Evolutionary conservation across 1,140 invertebrate species (phyloP), one percentile per base, ranked within the genome.

Genomic region (Oreohelix idahoensis): DNA sequence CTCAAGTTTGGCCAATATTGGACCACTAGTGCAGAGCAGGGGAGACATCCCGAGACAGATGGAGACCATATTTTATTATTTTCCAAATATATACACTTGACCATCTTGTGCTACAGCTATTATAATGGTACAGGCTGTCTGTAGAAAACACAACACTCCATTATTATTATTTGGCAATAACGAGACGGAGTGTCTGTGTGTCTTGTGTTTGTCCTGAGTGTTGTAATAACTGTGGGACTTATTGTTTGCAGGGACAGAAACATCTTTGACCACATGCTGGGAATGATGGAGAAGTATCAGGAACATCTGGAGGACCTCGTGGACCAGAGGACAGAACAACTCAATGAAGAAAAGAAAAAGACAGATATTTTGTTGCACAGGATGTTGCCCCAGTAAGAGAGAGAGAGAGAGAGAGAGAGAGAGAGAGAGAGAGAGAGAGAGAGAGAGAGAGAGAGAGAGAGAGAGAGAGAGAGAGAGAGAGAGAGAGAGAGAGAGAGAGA

Each of bases 181-280:
- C 45, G 8, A 17, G 8, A 49, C 17, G 8, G 45, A 49, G 10
- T 11, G 10, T 17, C 17, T 17, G 10, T 17, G 17, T 49, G 8
- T 49, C 17, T 17, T 49, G 45, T 49, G 17, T 49, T 49, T 17
- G 10, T 49, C 45, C 45, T 49, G 10, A 49, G 8, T 8, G 8
- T 17, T 49, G 45, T 49, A 49, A 11, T 49, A 17, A 49, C 45
- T 49, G 10, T 17, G 8, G 10, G 10, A 11, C 45, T 11, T 49
- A 17, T 49, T 85, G n/a, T 53, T 2, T 49, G 42, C 78, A 96
- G 97, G 87, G 98, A 98, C 93, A 95, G 97, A 0, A 98, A 98
- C 92, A 97, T 98, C 88, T 96, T 98, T 39, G 97, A 98, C 90
- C 97, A 97, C 32, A 98, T 98, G 97, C 97, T 98, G 92, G 96